Conservation (phyloP, 2,888 invertebrate genomes). For the Pediacus dermestoides region DNA sequence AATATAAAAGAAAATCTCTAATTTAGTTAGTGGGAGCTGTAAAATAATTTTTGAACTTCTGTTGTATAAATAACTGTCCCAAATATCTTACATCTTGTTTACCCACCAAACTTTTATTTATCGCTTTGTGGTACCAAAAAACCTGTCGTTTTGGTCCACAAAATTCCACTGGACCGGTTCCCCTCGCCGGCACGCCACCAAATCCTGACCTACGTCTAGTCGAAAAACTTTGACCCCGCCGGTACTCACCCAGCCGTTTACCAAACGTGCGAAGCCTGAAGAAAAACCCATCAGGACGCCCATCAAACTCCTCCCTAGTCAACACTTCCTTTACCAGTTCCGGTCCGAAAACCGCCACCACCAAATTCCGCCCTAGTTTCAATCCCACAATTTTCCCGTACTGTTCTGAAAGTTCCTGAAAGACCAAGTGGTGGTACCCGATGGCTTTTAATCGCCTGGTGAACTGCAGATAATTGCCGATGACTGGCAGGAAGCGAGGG, state of each 20-base stretch:
- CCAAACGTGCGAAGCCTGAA: conserved; percentile 65
- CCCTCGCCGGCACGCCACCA: too few relatives aligned
- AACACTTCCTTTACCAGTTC: conserved; percentile 61
- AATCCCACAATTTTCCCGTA: conserved; percentile 67
- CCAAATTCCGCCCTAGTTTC: conserved; percentile 59
- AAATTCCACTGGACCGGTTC: too few relatives aligned
- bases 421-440: conserved; percentile 59
- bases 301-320: conserved; percentile 62
- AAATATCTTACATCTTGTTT: too few relatives aligned
- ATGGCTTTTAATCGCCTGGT: conserved; percentile 40
- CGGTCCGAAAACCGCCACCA: conserved; percentile 61
- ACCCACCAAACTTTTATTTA: too few relatives aligned
- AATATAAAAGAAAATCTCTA: too few relatives aligned
- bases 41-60: too few relatives aligned
- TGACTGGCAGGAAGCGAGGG: conserved; percentile 55
- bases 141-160: too few relatives aligned
- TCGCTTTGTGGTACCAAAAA: too few relatives aligned
- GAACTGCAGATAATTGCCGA: conserved; percentile 53
- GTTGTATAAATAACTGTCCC: too few relatives aligned
- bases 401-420: conserved; percentile 55
- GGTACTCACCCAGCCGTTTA: conserved; percentile 58
- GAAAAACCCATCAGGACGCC: conserved; percentile 69
- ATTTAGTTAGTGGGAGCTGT: background rate
- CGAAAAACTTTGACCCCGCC: conserved; percentile 21
- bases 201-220: conserved; percentile 29